Percentiles rank a stretch among this genome's conserved stretches.
Conservation (phyloP, 2,888 invertebrate species). For the Sinotaia quadrata region DNA sequence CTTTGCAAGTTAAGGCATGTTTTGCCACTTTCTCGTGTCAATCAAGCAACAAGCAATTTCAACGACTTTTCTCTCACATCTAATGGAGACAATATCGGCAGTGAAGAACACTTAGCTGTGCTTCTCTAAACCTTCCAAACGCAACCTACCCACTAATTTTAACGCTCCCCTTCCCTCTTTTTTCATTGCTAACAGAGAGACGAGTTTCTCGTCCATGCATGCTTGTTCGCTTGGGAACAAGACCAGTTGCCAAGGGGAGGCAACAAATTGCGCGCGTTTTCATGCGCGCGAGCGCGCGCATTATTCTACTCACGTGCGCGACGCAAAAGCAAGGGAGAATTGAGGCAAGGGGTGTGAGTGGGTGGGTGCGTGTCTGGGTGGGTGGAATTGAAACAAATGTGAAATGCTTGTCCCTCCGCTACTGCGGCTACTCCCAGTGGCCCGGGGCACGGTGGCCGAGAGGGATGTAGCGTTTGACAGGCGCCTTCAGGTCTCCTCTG, state of each 20-base stretch:
- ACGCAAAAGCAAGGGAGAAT: neutral
- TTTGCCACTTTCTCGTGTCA: neutral
- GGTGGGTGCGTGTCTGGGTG: no score
- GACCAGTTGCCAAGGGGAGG: neutral
- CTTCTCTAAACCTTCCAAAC: no score
- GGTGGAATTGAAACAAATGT: neutral
- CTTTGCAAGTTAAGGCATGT: neutral
- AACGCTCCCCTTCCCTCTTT: no score
- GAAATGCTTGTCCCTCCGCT: constrained; percentile 1
- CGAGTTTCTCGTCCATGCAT: no score
- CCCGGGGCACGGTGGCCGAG: neutral
- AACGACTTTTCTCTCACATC: neutral
- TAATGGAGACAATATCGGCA: neutral
- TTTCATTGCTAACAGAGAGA: no score
- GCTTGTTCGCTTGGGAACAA: no score
- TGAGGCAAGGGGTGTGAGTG: no score
- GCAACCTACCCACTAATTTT: no score
- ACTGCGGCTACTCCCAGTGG: neutral
- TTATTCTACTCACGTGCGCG: neutral
- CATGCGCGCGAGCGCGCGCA: neutral
- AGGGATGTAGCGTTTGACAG: no score
- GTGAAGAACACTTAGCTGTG: neutral
- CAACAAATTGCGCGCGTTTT: neutral
- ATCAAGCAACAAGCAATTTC: constrained; percentile 4
- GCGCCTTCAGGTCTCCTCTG: neutral